phyloP scores from a whole-genome alignment of 1,140 invertebrate species.

The Steinernema khuongi region DNA sequence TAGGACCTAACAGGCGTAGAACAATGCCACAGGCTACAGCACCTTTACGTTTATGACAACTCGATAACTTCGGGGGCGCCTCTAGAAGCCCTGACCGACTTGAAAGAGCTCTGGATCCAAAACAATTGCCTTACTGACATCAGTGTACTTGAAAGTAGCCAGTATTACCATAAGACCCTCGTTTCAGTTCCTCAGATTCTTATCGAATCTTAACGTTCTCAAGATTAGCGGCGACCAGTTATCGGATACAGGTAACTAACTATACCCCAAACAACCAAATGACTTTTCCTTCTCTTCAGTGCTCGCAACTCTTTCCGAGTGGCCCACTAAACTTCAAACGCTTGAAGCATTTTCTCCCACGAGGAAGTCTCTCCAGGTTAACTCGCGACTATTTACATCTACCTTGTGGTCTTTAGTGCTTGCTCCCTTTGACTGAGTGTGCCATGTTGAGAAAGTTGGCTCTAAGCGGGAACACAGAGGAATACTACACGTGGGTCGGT shows the following conservation, averaged over 20 bases:
- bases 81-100: slow-evolving; percentile 23
- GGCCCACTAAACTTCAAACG: slow-evolving; percentile 43
- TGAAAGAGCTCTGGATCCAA: slow-evolving; percentile 42
- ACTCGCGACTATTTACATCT: neutral
- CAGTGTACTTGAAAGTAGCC: slow-evolving; percentile 16
- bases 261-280: neutral
- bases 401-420: slow-evolving; percentile 24
- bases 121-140: slow-evolving; percentile 37
- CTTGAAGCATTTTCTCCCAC: slow-evolving; percentile 39
- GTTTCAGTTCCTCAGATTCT: slow-evolving; percentile 38
- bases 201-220: slow-evolving; percentile 34
- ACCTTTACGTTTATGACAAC: slow-evolving; percentile 49
- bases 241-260: slow-evolving; percentile 37
- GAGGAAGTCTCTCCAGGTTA: slow-evolving; percentile 38
- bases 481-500: slow-evolving; percentile 42
- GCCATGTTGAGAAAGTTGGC: slow-evolving; percentile 16
- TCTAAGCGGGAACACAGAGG: slow-evolving; percentile 2
- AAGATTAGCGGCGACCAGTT: slow-evolving; percentile 42
- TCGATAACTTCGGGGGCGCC: slow-evolving; percentile 32
- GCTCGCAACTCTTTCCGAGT: slow-evolving; percentile 27
- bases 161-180: neutral
- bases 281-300: neutral
- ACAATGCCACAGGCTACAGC: slow-evolving; percentile 37
- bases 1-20: slow-evolving; percentile 48
- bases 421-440: slow-evolving; percentile 9